Conservation (phyloP, 2,888 invertebrate genomes). For the Torymus tubicola region DNA sequence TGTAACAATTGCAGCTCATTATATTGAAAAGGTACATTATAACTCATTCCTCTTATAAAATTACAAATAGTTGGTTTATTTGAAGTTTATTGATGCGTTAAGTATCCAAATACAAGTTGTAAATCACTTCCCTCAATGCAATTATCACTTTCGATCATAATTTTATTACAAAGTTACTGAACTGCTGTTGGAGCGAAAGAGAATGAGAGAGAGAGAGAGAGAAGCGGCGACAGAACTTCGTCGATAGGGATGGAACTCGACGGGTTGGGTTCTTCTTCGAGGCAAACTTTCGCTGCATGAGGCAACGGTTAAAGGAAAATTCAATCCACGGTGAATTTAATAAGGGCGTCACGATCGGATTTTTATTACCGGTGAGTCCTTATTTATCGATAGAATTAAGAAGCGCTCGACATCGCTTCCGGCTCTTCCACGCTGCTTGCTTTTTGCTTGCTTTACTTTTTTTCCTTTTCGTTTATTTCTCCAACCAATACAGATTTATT, state of each 20-base stretch:
- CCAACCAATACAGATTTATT: slow-evolving; percentile 43
- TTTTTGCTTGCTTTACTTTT: slow-evolving; percentile 17
- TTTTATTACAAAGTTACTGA: slow-evolving; percentile 53
- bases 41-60: not conserved
- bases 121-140: slow-evolving; percentile 50
- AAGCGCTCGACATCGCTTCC: slow-evolving; percentile 59
- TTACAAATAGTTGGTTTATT: slow-evolving; percentile 6
- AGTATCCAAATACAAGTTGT: slow-evolving; percentile 39
- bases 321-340: slow-evolving; percentile 60
- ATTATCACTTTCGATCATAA: slow-evolving; percentile 53
- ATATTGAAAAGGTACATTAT: not conserved
- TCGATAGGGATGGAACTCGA: slow-evolving; percentile 51
- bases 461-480: slow-evolving; percentile 28
- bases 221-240: slow-evolving; percentile 49
- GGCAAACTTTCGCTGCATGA: slow-evolving; percentile 55
- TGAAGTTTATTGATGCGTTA: slow-evolving; percentile 27
- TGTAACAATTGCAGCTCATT: not conserved
- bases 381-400: slow-evolving; percentile 67
- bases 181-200: slow-evolving; percentile 15
- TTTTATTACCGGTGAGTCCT: slow-evolving; percentile 61
- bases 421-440: slow-evolving; percentile 43
- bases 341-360: slow-evolving; percentile 60
- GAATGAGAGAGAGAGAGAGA: slow-evolving; percentile 35
- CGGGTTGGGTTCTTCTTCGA: slow-evolving; percentile 41
- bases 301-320: slow-evolving; percentile 59